These are phyloP conservation scores for Trialeurodes vaporariorum DNA, from an alignment of 1,140 invertebrate genomes.

Conservation along the genomic window DNA sequence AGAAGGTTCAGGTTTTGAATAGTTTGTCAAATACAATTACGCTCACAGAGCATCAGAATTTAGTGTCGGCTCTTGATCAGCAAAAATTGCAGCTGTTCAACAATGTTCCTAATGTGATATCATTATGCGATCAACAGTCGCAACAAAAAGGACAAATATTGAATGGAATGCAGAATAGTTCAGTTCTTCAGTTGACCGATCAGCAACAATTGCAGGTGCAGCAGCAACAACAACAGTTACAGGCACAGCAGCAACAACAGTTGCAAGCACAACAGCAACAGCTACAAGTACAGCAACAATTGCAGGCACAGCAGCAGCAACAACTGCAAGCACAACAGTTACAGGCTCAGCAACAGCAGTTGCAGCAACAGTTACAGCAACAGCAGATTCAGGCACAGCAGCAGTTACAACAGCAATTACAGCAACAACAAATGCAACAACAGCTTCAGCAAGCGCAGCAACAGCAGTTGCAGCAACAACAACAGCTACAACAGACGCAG, in stretches of 20 bases:
- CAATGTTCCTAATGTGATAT: too few relatives aligned
- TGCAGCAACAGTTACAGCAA: not conserved
- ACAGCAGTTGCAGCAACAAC: not conserved
- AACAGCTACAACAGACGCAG: conserved; percentile 2
- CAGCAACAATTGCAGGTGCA: conserved; percentile 14
- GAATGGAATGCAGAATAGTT: conserved; percentile 1
- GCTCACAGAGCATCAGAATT: conserved; percentile 5
- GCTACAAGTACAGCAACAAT: conserved; percentile 5
- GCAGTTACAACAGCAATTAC: not conserved
- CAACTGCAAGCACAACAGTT: conserved; percentile 1
- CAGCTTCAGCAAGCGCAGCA: conserved; percentile 9
- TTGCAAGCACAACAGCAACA: conserved; percentile 9
- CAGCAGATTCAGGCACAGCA: not conserved
- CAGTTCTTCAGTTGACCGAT: conserved; percentile 9
- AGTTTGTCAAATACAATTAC: conserved; percentile 2
- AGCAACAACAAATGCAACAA: not conserved
- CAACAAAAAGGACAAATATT: not conserved
- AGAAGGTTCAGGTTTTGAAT: conserved; percentile 11
- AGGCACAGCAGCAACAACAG: conserved; percentile 3
- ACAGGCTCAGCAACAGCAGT: conserved; percentile 11
- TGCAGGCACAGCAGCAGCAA: conserved; percentile 2
- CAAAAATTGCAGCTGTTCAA: too few relatives aligned
- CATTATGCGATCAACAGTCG: not conserved
- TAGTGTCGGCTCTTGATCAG: not conserved
- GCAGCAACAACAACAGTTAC: conserved; percentile 10